phyloP scores from a whole-genome alignment of 1,140 invertebrate species.

The Drosophila quadrilineata region DNA sequence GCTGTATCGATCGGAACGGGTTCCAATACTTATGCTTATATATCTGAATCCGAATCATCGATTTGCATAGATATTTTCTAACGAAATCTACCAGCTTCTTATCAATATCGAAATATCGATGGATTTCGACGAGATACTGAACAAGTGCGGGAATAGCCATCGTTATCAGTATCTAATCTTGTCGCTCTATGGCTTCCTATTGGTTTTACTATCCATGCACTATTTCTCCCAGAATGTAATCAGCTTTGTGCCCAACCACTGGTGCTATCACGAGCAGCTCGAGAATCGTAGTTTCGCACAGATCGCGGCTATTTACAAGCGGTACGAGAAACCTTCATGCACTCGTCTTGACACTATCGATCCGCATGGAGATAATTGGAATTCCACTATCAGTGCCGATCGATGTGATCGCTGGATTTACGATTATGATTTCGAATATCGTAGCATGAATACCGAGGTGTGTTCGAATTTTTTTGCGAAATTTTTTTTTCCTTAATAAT shows the following conservation, averaged over 20 bases:
- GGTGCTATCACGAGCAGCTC: constrained; percentile 76
- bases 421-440: constrained; percentile 81
- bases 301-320: constrained; percentile 48
- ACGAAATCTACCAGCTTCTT: too few relatives aligned
- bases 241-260: constrained; percentile 81
- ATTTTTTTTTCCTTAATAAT: neutral
- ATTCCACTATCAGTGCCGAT: constrained; percentile 45
- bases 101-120: constrained; percentile 51
- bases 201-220: constrained; percentile 82
- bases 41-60: constrained; percentile 27
- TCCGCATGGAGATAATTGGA: constrained; percentile 16
- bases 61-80: too few relatives aligned
- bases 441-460: constrained; percentile 83
- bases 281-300: constrained; percentile 50
- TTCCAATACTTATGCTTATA: constrained; percentile 13
- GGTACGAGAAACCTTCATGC: constrained; percentile 53
- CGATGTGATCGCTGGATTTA: constrained; percentile 82
- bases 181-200: constrained; percentile 55
- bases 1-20: constrained; percentile 52
- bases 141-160: constrained; percentile 84
- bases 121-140: constrained; percentile 84
- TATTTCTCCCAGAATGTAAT: constrained; percentile 84
- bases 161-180: constrained; percentile 84
- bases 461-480: neutral
- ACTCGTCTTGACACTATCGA: constrained; percentile 42